Evolutionary conservation across 2,888 invertebrate species (phyloP), one percentile per base, ranked within the genome.

Genomic region (Lagria hirta): DNA sequence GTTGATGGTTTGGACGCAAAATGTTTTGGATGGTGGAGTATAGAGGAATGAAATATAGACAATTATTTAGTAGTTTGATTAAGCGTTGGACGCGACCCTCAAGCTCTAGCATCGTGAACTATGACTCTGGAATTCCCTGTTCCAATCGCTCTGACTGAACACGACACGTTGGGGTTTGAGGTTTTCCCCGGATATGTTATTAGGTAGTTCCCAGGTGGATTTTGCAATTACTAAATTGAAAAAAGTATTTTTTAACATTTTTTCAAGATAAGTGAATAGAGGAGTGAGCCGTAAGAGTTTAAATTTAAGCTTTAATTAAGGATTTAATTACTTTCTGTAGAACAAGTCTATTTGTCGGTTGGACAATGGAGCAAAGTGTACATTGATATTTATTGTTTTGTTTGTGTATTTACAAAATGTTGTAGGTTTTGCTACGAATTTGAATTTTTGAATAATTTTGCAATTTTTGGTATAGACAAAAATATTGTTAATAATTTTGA

Each of bases 151-250:
- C 30, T 38, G 38, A 38, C 38, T 27, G 13, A 32, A 20, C 37
- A 30, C 32, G 37, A 44, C 32, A 44, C 44, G 32, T 37, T 32
- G 15, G 44, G 37, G 44, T 24, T 44, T 44, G 37, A 22, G 44
- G 37, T 37, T 12, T 12, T 16, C 15, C 32, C 21, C 41, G 23
- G 24, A 30, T 18, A 17, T 40, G 24, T 21, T 17, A 23, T 29
- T 29, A n/a, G n/a, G n/a, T n/a, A n/a, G n/a, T n/a, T n/a, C n/a
- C n/a, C 24, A 17, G 15, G 12, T 28, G 14, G 41, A 27, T 23
- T 35, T 35, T 43, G 28, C 42, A 35, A 43, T 42, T 42, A 42
- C 11, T 4, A 38, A 20, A 8, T 16, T 28, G 8, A 1, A 36
- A 36, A 36, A 36, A 16, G 7, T 11, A 27, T 14, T 5, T 7